Base-by-base conservation (phyloP, 2,113 vertebrate genomes). In the Eretmodus cyanostictus region DNA sequence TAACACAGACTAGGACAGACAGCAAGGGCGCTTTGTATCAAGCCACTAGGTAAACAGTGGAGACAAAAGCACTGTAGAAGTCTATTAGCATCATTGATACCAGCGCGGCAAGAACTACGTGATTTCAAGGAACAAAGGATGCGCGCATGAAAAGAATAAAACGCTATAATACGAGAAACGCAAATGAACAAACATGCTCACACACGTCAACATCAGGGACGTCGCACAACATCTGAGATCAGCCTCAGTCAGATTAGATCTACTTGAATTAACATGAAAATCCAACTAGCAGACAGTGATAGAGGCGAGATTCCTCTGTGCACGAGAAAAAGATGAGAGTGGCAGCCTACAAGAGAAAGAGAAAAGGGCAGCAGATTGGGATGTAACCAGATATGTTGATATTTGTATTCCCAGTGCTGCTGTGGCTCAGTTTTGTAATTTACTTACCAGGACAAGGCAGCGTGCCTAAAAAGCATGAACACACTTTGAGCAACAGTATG, bases 211-310 rank as follows among this genome's bases (percentile, higher is more conserved):
- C 87, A 82, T 81, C 19, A 5, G 84, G 82, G 88, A 92, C 76
- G 27, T 27, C 16, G 79, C 51, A 76, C 81, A 91, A 91, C 91
- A 94, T 94, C 91, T 94, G 91, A 87, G 89, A 90, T 81, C 82
- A 85, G 86, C 87, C 81, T 87, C 84, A 92, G 86, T 92, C 53
- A 81, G 89, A 91, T 79, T 82, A 63, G 87, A 94, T 91, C 57
- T 86, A 88, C 85, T 90, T 87, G 87, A 89, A 93, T 95, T 93
- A 93, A 80, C 88, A 91, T 90, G 84, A 85, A 93, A 93, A 89
- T 81, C 45, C 29, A 86, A 85, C 82, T 24, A 84, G 80, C 78
- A 85, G 78, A 78, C 80, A 29, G 53, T 10, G 8, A 90, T 87
- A 66, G 47, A 91, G 80, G 14, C 49, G 2, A 59, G 82, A 76